Evolutionary conservation across 2,113 vertebrate species (phyloP).

Genomic region (Spheniscus mendiculus): DNA sequence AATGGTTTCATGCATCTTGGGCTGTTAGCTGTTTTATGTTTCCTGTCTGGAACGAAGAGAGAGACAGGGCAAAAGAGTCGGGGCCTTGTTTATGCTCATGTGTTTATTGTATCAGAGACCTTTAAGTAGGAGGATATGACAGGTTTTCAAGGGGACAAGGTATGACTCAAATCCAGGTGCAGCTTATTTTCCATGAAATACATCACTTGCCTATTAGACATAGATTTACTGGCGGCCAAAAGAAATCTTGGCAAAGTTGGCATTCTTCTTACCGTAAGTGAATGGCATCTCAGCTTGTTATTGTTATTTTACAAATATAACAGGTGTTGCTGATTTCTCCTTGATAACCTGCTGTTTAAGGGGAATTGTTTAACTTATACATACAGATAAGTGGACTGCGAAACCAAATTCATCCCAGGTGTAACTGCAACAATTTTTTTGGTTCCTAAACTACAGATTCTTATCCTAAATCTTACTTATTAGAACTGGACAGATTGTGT

Average conservation of each 20-base stretch:
- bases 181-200: conserved; percentile 61
- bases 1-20: conserved; percentile 54
- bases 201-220: conserved; percentile 44
- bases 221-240: conserved; percentile 34
- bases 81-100: conserved; percentile 57
- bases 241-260: conserved; percentile 51
- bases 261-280: conserved; percentile 41
- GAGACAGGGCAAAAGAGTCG: conserved; percentile 21
- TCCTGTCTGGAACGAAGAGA: conserved; percentile 57
- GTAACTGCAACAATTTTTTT: not conserved
- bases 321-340: conserved; percentile 62
- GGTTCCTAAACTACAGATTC: not conserved
- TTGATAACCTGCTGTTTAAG: conserved; percentile 43
- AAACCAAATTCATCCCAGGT: conserved; percentile 49
- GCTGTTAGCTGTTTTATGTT: conserved; percentile 67
- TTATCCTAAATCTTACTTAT: not conserved
- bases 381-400: conserved; percentile 25
- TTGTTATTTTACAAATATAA: conserved; percentile 49
- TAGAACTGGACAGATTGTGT: not conserved
- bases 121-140: conserved; percentile 62
- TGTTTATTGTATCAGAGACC: conserved; percentile 63
- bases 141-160: conserved; percentile 64
- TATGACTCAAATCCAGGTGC: conserved; percentile 72
- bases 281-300: conserved; percentile 50
- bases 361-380: conserved; percentile 29